Evolutionary conservation across 2,888 invertebrate genomes (phyloP).

Genomic region (Volucella inanis): DNA sequence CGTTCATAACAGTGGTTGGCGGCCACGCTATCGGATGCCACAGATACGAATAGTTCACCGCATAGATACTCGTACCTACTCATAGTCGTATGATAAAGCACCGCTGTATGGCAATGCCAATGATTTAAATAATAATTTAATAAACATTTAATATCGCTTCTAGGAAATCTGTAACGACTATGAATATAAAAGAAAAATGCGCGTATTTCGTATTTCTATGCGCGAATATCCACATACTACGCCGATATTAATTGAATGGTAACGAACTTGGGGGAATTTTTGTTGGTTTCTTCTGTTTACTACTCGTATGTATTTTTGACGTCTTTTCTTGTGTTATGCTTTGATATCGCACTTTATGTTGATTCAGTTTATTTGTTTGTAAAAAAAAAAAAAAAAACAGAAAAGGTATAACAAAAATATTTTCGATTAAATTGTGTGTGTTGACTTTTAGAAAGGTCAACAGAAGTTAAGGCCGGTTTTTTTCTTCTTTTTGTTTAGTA

Average conservation of each 20-base stretch:
- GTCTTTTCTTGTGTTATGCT: slow-evolving; percentile 14
- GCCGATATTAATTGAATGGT: slow-evolving; percentile 16
- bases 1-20: slow-evolving; percentile 23
- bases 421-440: slow-evolving; percentile 8
- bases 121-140: slow-evolving; percentile 61
- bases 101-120: slow-evolving; percentile 37
- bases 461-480: slow-evolving; percentile 39
- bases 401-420: not conserved
- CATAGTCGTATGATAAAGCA: slow-evolving; percentile 15
- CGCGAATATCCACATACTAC: not conserved
- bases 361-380: slow-evolving; percentile 17
- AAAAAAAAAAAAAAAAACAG: slow-evolving; percentile 13
- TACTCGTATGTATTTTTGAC: slow-evolving; percentile 1
- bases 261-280: slow-evolving; percentile 44
- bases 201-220: slow-evolving; percentile 1
- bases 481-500: not conserved
- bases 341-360: slow-evolving; percentile 21
- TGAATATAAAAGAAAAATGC: not conserved
- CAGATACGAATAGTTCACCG: slow-evolving; percentile 10
- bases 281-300: not conserved
- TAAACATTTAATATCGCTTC: slow-evolving; percentile 62
- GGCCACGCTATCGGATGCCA: slow-evolving; percentile 51
- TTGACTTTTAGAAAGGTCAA: slow-evolving; percentile 61
- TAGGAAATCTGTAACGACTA: slow-evolving; percentile 44
- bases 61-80: slow-evolving; percentile 10